Base-by-base conservation (phyloP, 1,140 invertebrate species). In the Dermatophagoides farinae region DNA sequence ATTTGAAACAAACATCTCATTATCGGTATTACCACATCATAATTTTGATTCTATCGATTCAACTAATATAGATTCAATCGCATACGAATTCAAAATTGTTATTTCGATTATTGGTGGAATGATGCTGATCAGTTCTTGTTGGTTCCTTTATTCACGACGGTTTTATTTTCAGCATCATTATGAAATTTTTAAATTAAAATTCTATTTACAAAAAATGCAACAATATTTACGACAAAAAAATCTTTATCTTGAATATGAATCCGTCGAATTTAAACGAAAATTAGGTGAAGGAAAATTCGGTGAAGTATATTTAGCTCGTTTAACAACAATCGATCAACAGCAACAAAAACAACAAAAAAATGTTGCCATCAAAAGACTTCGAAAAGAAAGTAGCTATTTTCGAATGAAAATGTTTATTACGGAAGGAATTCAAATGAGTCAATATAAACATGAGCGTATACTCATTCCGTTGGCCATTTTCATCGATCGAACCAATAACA, bases 391-490 rank as follows among this genome's bases (percentile, higher is more conserved):
- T 40, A 20, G 20, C 47, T 31, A 18, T 16, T 14, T n/a, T 9
- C 16, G 44, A n/a, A 39, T 46, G 18, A 46, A 58, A 49, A 25
- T 25, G 39, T 58, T 58, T n/a, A 22, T 58, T 8, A 58, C 2
- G 2, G 57, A 58, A 49, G 57, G 57, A 22, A 58, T 58, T 4
- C 39, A 18, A 16, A 44, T 58, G 43, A 58, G 43, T 18, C 12
- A 49, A 14, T 58, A 55, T 23, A n/a, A 46, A 38, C 57, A 58
- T 23, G 57, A 58, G 1, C 39, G 57, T 2, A 58, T 58, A 6
- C 43, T 58, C 10, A 22, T 11, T 12, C 57, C 57, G 2, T 11
- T 58, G 39, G 57, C 39, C 11, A 58, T 58, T 23, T 12, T 31
- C 20, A 18, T 49, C 43, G 39, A 49, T 6, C 11, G 20, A 1